These are phyloP conservation scores for Cecidostiba fungosa DNA, from an alignment of 2,888 invertebrate genomes.

Conservation along the genomic window DNA sequence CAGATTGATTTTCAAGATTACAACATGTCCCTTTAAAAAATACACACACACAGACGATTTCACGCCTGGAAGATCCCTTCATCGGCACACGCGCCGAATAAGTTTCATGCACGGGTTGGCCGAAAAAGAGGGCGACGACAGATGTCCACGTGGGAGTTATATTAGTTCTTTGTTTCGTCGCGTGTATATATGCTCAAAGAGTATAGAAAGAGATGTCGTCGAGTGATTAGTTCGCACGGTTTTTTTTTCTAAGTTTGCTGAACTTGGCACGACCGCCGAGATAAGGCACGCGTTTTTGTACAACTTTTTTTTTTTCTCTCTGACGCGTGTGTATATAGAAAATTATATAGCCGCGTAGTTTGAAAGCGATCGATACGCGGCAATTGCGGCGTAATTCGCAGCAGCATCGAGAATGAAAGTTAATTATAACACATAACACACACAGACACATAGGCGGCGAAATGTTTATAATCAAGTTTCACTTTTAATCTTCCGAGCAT, in stretches of 20 bases:
- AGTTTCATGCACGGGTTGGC: slow-evolving; percentile 5
- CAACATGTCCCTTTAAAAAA: not conserved
- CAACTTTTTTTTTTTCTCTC: not conserved
- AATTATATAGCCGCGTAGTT: not conserved
- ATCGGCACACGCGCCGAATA: slow-evolving; percentile 24
- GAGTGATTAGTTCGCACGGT: slow-evolving; percentile 21
- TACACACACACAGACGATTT: not conserved
- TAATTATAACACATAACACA: not conserved
- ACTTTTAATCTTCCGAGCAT: not conserved
- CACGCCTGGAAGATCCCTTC: not conserved
- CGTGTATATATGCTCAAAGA: not conserved
- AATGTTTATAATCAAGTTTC: slow-evolving; percentile 12
- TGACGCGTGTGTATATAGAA: not conserved
- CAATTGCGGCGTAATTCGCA: slow-evolving; percentile 4
- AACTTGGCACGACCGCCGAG: slow-evolving; percentile 43
- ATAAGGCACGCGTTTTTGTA: slow-evolving; percentile 11
- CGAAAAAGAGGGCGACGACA: slow-evolving; percentile 29
- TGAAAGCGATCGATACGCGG: not conserved
- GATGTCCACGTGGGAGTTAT: slow-evolving; percentile 17
- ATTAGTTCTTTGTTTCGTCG: slow-evolving; percentile 30
- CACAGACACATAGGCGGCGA: not conserved
- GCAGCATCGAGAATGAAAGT: not conserved
- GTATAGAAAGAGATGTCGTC: not conserved
- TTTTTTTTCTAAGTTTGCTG: slow-evolving; percentile 30
- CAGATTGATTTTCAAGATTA: slow-evolving; percentile 6